phyloP scores from a whole-genome alignment of 1,140 invertebrate genomes.

The Magallana ariakensis region DNA sequence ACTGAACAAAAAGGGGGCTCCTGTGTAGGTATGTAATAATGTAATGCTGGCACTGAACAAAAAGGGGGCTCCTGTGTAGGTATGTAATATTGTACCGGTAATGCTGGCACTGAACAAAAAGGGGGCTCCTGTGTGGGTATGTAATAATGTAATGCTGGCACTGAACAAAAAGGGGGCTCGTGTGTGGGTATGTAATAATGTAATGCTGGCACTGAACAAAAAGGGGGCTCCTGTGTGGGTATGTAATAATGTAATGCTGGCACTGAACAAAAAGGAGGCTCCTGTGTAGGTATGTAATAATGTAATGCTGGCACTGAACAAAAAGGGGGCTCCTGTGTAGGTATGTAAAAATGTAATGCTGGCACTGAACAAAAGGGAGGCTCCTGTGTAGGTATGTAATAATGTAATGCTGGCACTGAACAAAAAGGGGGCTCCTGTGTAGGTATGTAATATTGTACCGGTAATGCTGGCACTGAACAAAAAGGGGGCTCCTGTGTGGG shows the following conservation, averaged over 20 bases:
- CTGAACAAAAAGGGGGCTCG: constrained; percentile 63
- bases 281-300: background rate
- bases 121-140: background rate
- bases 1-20: background rate
- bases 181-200: constrained; percentile 76
- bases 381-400: too few relatives aligned
- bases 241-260: constrained; percentile 46
- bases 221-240: background rate
- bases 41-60: background rate
- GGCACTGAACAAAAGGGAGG: too few relatives aligned
- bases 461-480: too few relatives aligned
- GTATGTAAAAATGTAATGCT: too few relatives aligned
- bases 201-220: background rate
- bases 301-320: too few relatives aligned
- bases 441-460: background rate
- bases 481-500: background rate
- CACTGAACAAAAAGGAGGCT: background rate
- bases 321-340: too few relatives aligned
- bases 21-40: constrained; percentile 44
- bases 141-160: constrained; percentile 81
- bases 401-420: too few relatives aligned
- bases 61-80: background rate
- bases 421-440: background rate
- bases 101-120: background rate
- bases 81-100: constrained; percentile 79